Evolutionary conservation across 1,140 invertebrate genomes (phyloP), one percentile per base, ranked within the genome.

Genomic region (Lutraria rhynchaena): DNA sequence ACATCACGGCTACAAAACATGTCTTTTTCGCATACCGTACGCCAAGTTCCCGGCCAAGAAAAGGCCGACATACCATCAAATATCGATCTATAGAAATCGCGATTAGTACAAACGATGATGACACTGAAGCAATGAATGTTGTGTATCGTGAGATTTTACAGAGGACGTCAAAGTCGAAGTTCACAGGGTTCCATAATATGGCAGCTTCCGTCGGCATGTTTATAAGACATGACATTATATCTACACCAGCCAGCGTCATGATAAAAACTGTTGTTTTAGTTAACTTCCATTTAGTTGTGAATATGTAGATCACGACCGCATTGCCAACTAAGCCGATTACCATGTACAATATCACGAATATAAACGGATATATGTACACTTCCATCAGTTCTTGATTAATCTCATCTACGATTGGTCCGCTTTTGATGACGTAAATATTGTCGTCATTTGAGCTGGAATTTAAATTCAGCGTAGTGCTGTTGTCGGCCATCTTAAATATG

Each of bases 261-360:
- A 81, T 74, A 49, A 81, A 81, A 29, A 81, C 27, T 1, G 69
- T 81, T 29, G 78, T 81, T 55, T 81, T 81, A 15, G 78, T 81
- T 24, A 63, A 24, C 44, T 81, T 81, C 78, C 78, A 81, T 53
- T 55, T 53, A 1, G 7, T 19, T 19, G 58, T 51, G 27, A 73
- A 81, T 22, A 81, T 81, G 58, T 81, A 81, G 0, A 81, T 74
- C 3, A 74, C 78, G 15, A 81, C 44, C 9, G 41, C 29, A 73
- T 81, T 81, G 49, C 78, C 78, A 19, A 81, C 53, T n/a, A 81
- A 37, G 15, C 78, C 78, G 24, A 81, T 37, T 9, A 74, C 35
- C 78, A 81, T 63, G 44, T 65, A 81, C 7, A 81, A 46, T 41
- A 81, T 63, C n/a, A 74, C 58, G 37, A 81, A 65, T 19, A 81